phyloP scores from a whole-genome alignment of 2,888 invertebrate species.

The Aspidapion aeneum region DNA sequence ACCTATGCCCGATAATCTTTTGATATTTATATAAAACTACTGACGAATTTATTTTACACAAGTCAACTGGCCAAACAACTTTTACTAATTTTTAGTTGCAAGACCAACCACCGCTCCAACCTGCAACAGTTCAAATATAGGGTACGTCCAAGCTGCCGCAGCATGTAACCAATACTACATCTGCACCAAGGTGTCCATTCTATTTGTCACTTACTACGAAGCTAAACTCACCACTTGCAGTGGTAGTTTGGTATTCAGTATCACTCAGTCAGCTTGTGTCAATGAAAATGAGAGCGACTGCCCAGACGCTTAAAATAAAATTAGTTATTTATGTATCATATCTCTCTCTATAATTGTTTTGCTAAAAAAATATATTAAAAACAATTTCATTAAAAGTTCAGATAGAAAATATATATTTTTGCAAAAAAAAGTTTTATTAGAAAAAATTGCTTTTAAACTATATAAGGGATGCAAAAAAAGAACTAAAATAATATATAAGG shows the following conservation, averaged over 20 bases:
- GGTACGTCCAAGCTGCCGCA: not conserved
- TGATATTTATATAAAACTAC: too few species aligned
- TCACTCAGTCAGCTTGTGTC: not conserved
- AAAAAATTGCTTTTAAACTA: too few species aligned
- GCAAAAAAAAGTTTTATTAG: too few species aligned
- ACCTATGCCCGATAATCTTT: not conserved
- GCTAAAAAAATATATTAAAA: too few species aligned
- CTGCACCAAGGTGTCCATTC: not conserved
- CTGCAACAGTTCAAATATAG: not conserved
- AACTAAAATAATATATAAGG: too few species aligned
- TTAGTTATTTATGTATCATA: not conserved
- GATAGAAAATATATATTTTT: too few species aligned
- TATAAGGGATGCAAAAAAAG: too few species aligned
- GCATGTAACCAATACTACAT: not conserved
- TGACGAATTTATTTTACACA: too few species aligned
- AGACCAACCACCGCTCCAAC: not conserved
- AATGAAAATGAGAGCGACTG: not conserved
- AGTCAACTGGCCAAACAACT: too few species aligned
- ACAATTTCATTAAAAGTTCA: too few species aligned
- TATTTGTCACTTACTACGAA: not conserved
- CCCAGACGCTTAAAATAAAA: too few species aligned
- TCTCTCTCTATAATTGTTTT: too few species aligned
- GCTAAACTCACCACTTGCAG: not conserved
- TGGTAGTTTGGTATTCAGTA: not conserved
- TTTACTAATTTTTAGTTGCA: not conserved